Percentiles rank a stretch among this genome's conserved stretches.
These are phyloP conservation scores for Columba guinea DNA, from an alignment of 2,797 vertebrate species.

Conservation along the genomic window DNA sequence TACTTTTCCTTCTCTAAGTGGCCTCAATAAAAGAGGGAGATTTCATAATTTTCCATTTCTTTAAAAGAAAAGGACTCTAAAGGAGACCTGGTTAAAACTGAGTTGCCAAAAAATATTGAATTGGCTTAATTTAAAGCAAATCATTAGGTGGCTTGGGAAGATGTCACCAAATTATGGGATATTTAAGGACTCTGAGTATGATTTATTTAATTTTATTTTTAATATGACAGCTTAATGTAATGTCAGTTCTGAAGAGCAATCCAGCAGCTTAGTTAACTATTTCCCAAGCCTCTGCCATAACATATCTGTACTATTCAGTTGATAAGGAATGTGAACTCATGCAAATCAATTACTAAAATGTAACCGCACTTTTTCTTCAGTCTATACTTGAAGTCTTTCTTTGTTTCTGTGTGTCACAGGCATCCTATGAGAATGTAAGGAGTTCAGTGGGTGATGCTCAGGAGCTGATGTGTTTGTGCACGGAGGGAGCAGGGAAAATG, in stretches of 20 bases:
- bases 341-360: too few relatives aligned
- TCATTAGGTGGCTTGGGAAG: not conserved
- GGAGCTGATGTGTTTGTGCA: not conserved
- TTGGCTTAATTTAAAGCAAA: not conserved
- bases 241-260: too few relatives aligned
- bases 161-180: not conserved
- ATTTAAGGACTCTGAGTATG: not conserved
- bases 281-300: too few relatives aligned
- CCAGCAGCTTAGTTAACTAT: too few relatives aligned
- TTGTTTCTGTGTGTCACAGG: not conserved
- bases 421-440: not conserved
- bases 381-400: not conserved
- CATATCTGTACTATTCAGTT: too few relatives aligned
- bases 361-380: not conserved
- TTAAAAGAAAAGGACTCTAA: not conserved
- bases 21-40: not conserved
- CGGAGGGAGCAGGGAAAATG: not conserved
- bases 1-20: not conserved
- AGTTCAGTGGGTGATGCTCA: not conserved
- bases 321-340: too few relatives aligned
- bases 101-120: not conserved
- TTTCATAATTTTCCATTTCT: not conserved
- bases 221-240: too few relatives aligned
- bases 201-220: not conserved
- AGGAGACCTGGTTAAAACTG: not conserved